These are phyloP conservation scores for Lophochroa leadbeateri DNA, from an alignment of 2,113 vertebrate species.

Conservation along the genomic window DNA sequence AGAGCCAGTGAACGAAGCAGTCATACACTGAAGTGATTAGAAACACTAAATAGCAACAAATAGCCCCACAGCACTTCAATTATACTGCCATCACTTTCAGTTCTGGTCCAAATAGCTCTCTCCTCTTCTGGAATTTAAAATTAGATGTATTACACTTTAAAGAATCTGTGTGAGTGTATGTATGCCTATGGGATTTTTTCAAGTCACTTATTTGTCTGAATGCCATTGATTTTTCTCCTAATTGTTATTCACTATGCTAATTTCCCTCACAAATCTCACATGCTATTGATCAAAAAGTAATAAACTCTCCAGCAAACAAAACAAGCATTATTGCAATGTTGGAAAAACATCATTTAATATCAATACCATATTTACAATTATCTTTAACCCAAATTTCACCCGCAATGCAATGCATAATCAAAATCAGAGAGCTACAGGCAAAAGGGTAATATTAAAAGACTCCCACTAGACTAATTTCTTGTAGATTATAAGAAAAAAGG, in stretches of 20 bases:
- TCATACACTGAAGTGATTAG: constrained; percentile 23
- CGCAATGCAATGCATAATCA: constrained; percentile 72
- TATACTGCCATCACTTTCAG: constrained; percentile 62
- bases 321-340: constrained; percentile 92
- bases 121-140: constrained; percentile 72
- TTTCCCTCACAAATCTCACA: constrained; percentile 90
- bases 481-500: neutral
- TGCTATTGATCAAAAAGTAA: constrained; percentile 91
- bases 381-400: constrained; percentile 86
- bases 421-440: constrained; percentile 62
- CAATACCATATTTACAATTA: constrained; percentile 90
- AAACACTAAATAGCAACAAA: constrained; percentile 64
- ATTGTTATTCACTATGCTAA: constrained; percentile 96
- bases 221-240: constrained; percentile 90
- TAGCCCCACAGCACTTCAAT: constrained; percentile 57
- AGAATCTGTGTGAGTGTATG: constrained; percentile 62
- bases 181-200: constrained; percentile 81
- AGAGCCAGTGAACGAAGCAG: neutral
- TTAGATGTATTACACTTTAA: constrained; percentile 77
- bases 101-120: constrained; percentile 54
- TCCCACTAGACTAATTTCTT: constrained; percentile 27
- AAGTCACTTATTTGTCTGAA: constrained; percentile 89
- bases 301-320: constrained; percentile 90
- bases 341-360: constrained; percentile 92
- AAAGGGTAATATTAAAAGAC: constrained; percentile 15